Evolutionary conservation across 2,113 vertebrate genomes (phyloP).

Genomic region (Raja brachyura): DNA sequence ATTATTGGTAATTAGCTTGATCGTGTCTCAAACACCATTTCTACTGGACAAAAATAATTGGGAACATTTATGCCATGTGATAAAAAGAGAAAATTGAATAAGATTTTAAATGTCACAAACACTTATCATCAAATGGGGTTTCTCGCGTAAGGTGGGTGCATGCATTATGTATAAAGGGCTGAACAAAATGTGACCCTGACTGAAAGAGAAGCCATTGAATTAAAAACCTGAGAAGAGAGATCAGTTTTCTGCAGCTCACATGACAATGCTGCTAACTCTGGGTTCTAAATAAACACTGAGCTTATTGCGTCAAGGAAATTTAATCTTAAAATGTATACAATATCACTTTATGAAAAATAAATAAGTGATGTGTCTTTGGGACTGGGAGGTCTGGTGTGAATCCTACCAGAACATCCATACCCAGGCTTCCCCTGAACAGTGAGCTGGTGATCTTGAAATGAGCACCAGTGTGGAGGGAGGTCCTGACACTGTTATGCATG

Average conservation of each 20-base stretch:
- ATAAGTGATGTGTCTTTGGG: neutral
- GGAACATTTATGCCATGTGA: neutral
- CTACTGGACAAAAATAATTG: neutral
- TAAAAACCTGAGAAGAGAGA: neutral
- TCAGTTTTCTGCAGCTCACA: slow-evolving; percentile 20
- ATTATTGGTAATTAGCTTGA: neutral
- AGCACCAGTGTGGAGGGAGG: neutral
- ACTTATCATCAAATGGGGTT: neutral
- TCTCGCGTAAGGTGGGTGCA: neutral
- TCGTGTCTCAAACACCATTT: neutral
- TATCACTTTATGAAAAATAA: slow-evolving; percentile 9
- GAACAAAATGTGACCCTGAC: neutral
- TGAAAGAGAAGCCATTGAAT: slow-evolving; percentile 10
- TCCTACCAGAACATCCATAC: neutral
- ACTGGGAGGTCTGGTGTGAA: slow-evolving; percentile 5
- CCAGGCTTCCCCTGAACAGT: slow-evolving; percentile 26
- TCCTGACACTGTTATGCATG: neutral
- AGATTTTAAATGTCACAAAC: neutral
- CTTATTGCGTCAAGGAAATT: slow-evolving; percentile 25
- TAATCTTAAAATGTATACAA: neutral
- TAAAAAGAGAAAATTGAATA: neutral
- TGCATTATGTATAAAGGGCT: neutral
- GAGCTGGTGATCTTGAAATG: neutral
- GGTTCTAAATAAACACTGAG: neutral
- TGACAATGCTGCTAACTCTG: slow-evolving; percentile 12